Base-by-base conservation (phyloP, 53 echinoderm and acorn worm species). In the Crossaster papposus region DNA sequence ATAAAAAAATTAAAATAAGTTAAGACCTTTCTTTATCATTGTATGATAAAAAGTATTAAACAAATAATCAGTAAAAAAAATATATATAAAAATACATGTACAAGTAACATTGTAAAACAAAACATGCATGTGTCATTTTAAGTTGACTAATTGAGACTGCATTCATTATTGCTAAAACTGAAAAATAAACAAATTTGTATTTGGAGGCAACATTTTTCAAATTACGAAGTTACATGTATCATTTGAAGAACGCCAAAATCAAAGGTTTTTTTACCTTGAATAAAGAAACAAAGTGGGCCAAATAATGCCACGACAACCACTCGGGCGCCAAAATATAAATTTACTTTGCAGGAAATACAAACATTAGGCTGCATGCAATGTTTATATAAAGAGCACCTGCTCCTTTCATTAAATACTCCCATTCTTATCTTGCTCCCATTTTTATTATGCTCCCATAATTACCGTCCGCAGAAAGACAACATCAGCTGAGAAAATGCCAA, bases 271-370 rank as follows among this genome's bases (percentile, higher is more conserved):
- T 85, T 72, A 85, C 70, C 37, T 30, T 51, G 85, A 85, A 54
- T 30, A 73, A 72, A 72, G 73, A 71, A 51, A 65, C 70, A 15
- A 10, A 52, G 32, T 71, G 30, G 51, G 32, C 30, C 53, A 54
- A 72, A 52, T 72, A 72, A 85, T 85, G 73, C 18, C 55, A 50
- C 30, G 6, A 33, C 51, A 53, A 73, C 30, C 72, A 28, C 53
- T 20, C 73, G 70, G 84, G 85, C 73, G 85, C 85, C 85, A 85
- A 32, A 85, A 85, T 72, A 71, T 73, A 85, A 85, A 85, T 85
- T 85, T 85, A 85, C 85, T 72, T 55, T 85, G 54, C 73, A 11
- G 51, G 68, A 85, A 85, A 85, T 51, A 85, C 85, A 85, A 85
- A 85, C 85, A 85, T 52, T 73, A 51, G n/a, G 31, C 85, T 51